A percentile compares a stretch with the other conserved stretches of the same genome.
phyloP scores from a whole-genome alignment of 1,140 invertebrate species.

The Drosophila sechellia region DNA sequence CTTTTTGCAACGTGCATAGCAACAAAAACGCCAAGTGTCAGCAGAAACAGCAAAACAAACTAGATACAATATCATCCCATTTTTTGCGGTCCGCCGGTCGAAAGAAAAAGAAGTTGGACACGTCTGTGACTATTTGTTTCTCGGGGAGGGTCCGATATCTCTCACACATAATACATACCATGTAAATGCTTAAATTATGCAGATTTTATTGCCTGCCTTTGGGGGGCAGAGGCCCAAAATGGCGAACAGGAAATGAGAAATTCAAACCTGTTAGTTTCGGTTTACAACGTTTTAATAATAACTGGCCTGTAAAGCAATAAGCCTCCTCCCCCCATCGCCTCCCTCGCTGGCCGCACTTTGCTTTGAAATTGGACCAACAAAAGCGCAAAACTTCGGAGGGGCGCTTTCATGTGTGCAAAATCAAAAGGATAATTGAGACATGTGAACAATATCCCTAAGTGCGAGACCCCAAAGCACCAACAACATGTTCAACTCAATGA shows the following conservation, averaged over 20 bases:
- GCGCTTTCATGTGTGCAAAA: conserved; percentile 45
- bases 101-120: conserved; percentile 39
- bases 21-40: conserved; percentile 70
- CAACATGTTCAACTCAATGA: conserved; percentile 31
- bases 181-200: conserved; percentile 49
- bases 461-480: conserved; percentile 41
- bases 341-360: conserved; percentile 30
- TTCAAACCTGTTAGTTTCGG: conserved; percentile 1
- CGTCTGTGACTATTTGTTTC: conserved; percentile 12
- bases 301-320: conserved; percentile 28
- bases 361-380: conserved; percentile 72
- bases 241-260: neutral
- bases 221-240: neutral
- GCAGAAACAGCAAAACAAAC: conserved; percentile 57
- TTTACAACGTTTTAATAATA: conserved; percentile 33
- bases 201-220: conserved; percentile 18
- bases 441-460: conserved; percentile 81
- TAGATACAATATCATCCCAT: conserved; percentile 41
- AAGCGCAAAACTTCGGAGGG: conserved; percentile 47
- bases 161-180: conserved; percentile 27
- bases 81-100: conserved; percentile 13
- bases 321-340: no score
- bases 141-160: conserved; percentile 30
- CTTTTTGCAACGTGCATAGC: conserved; percentile 31
- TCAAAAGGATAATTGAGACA: conserved; percentile 81